These are phyloP conservation scores for Pantherophis guttatus DNA, from an alignment of 2,113 vertebrate genomes.

Conservation along the genomic window DNA sequence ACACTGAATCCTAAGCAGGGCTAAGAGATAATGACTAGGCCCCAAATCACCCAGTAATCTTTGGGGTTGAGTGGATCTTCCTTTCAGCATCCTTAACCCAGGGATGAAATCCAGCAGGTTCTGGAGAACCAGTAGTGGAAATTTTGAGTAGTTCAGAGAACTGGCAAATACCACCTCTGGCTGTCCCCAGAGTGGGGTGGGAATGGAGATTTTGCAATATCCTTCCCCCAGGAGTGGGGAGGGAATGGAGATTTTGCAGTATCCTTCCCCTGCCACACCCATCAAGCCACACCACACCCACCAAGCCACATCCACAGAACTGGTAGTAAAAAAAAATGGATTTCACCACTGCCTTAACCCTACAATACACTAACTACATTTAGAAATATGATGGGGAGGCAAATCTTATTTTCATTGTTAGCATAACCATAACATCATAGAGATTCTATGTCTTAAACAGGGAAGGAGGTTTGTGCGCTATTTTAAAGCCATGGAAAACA, in stretches of 20 bases:
- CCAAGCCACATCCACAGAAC: no score
- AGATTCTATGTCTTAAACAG: conserved; percentile 17
- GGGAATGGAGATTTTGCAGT: no score
- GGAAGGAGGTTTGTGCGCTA: conserved; percentile 8
- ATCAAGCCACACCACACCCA: no score
- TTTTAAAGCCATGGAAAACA: neutral
- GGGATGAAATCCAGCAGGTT: no score
- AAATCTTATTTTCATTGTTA: neutral
- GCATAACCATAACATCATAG: conserved; percentile 23
- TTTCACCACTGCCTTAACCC: neutral
- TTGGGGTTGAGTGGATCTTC: neutral
- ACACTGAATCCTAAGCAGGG: neutral
- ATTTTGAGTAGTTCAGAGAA: no score
- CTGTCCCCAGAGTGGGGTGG: no score
- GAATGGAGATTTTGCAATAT: no score
- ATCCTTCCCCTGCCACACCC: no score
- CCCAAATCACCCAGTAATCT: neutral
- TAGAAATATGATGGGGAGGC: conserved; percentile 1
- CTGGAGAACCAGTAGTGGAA: no score
- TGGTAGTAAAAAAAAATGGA: no score
- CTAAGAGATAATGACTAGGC: neutral
- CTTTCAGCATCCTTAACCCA: neutral
- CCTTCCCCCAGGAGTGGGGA: no score
- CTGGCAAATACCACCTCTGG: no score
- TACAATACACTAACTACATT: neutral